Base-by-base conservation (phyloP, 1,140 invertebrate species). In the Camponotus pennsylvanicus region DNA sequence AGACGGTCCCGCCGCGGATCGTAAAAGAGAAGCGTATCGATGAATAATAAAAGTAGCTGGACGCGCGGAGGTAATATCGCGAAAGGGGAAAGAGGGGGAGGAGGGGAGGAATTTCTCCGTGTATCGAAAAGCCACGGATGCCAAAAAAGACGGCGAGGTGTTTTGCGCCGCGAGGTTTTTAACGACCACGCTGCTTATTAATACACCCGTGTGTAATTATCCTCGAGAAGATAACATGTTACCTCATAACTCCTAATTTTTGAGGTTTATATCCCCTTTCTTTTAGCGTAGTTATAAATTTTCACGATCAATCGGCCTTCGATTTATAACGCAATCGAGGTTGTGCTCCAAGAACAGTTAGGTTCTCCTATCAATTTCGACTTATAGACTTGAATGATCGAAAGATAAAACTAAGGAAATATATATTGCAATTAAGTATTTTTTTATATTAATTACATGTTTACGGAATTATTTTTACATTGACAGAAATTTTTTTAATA, bases 11-110 rank as follows among this genome's bases (percentile, higher is more conserved):
- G 66, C 52, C 34, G 27, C 79, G 71, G 27, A 61, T 83, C 79
- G 32, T 83, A 73, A 83, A 71, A 42, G 8, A 82, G 55, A 82
- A 63, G 69, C 61, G 57, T 59, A 75, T 83, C 69, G 49, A 61
- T 83, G 79, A 83, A 32, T 75, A 83, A 83, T 83, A 83, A 83
- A 59, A 75, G 67, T 73, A 73, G 21, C 79, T 18, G 37, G 42
- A 42, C n/a, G 21, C 67, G 67, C 37, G 6, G 6, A 73, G 34
- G 57, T 52, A 70, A 71, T 71, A 45, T 45, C 13, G 37, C 4
- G 7, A 69, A 45, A 11, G 6, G 32, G 32, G 5, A 49, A 37
- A 45, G 37, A 15, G 13, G 1, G 40, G 15, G 37, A 13, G 4
- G 21, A 34, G 21, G 15, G 11, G 1, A 59, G 11, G n/a, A 37